These are phyloP conservation scores for Caradrina kadenii DNA, from an alignment of 2,888 invertebrate genomes.

Conservation along the genomic window DNA sequence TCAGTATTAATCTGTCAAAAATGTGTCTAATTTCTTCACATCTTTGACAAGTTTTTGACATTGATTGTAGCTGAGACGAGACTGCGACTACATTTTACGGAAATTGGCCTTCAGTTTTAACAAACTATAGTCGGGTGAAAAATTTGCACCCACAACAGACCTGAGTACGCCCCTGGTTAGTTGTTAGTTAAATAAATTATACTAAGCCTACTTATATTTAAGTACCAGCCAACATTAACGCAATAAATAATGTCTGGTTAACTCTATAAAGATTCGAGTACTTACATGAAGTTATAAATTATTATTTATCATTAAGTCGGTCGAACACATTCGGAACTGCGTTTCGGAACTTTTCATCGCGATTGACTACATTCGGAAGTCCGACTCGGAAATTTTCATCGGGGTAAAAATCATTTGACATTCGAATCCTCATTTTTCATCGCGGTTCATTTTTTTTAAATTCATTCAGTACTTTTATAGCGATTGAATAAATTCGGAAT, in stretches of 20 bases:
- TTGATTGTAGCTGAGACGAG: no score
- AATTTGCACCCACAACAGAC: constrained; percentile 13
- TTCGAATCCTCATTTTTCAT: neutral
- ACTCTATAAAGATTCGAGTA: constrained; percentile 56
- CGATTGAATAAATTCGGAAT: no score
- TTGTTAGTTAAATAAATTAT: constrained; percentile 59
- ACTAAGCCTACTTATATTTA: constrained; percentile 61
- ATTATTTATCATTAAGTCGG: constrained; percentile 22
- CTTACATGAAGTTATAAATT: constrained; percentile 38
- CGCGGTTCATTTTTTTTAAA: neutral
- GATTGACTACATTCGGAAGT: neutral
- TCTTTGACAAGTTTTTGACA: no score
- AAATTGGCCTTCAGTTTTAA: no score
- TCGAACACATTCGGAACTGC: constrained; percentile 7
- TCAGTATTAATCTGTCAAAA: no score
- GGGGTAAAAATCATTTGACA: neutral
- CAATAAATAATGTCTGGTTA: constrained; percentile 51
- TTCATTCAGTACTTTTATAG: neutral
- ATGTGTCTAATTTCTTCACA: no score
- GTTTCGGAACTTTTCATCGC: neutral
- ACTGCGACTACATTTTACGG: neutral
- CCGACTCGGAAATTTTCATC: neutral
- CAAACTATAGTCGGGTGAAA: neutral
- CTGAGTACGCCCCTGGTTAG: constrained; percentile 20
- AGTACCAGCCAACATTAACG: constrained; percentile 66